These are phyloP conservation scores for Eudyptes chrysolophus DNA, from an alignment of 2,113 vertebrate species.

Conservation along the genomic window DNA sequence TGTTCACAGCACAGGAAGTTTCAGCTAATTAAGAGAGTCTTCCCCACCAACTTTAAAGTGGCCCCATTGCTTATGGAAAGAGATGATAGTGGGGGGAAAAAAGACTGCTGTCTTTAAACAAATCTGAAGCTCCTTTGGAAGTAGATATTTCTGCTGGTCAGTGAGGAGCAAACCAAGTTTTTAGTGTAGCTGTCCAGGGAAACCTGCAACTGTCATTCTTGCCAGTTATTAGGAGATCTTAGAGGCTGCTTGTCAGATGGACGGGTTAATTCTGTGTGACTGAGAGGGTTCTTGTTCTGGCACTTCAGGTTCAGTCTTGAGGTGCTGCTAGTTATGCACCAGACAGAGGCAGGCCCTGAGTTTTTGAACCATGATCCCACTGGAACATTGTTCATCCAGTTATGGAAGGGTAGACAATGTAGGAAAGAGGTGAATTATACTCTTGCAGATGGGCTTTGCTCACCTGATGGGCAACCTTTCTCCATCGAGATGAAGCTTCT, in stretches of 20 bases:
- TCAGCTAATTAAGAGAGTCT: not conserved
- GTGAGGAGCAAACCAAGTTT: not conserved
- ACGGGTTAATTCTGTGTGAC: not conserved
- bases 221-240: not conserved
- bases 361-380: not conserved
- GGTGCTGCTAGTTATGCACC: not conserved
- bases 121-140: not conserved
- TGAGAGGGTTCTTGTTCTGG: not conserved
- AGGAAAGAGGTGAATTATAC: not conserved
- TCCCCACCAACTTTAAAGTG: not conserved
- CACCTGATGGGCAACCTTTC: not conserved
- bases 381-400: not conserved
- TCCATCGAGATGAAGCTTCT: not conserved
- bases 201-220: not conserved
- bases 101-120: not conserved
- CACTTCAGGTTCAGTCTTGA: not conserved
- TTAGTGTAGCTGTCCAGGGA: not conserved
- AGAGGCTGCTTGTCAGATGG: not conserved
- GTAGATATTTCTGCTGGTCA: not conserved
- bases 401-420: not conserved
- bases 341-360: not conserved
- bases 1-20: not conserved
- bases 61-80: not conserved
- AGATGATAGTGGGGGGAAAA: not conserved
- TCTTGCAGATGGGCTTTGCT: not conserved